Base-by-base conservation (phyloP, 2,888 invertebrate genomes). In the Dasysyrphus tricinctus region DNA sequence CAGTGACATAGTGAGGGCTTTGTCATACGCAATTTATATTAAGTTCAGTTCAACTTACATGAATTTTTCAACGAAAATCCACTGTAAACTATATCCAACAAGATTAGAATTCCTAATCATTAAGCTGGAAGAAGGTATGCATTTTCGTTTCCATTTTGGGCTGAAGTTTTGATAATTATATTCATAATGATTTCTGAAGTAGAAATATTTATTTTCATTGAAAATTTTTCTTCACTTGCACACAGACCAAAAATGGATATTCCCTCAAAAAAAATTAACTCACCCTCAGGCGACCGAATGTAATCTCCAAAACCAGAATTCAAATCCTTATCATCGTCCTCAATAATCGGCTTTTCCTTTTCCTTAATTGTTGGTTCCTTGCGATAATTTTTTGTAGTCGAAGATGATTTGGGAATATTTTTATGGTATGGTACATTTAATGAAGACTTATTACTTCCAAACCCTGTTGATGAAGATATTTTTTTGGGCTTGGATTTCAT, bases 221-320 rank as follows among this genome's bases (percentile, higher is more conserved):
- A n/a, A n/a, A n/a, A n/a, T n/a, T n/a, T n/a, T n/a, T n/a, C n/a
- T n/a, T n/a, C 19, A 24, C 49, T 51, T 19, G 9, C 16, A 5
- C 12, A 12, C 3, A 39, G 11, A 39, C 11, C 4, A 39, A 39
- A 47, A 19, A 49, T 16, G 2, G 14, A 11, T 24, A 34, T 57
- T 57, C 2, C n/a, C 1, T 34, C 16, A 0, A 47, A 29, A 29
- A 59, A 61, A 37, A 9, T 24, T 1, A 56, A 90, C 90, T 89
- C 86, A 93, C 93, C 93, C 89, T 92, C 91, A 84, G 90, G 88
- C 42, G 92, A 92, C 61, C 92, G 90, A 54, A 93, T 80, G 88
- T 93, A 93, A 75, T 90, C 89, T n/a, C 92, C 92, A 81, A 93
- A 93, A 16, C 93, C 93, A 42, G 93, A 92, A 89, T 93, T 93